Base-by-base conservation (phyloP, 2,888 invertebrate species). In the Actias luna region DNA sequence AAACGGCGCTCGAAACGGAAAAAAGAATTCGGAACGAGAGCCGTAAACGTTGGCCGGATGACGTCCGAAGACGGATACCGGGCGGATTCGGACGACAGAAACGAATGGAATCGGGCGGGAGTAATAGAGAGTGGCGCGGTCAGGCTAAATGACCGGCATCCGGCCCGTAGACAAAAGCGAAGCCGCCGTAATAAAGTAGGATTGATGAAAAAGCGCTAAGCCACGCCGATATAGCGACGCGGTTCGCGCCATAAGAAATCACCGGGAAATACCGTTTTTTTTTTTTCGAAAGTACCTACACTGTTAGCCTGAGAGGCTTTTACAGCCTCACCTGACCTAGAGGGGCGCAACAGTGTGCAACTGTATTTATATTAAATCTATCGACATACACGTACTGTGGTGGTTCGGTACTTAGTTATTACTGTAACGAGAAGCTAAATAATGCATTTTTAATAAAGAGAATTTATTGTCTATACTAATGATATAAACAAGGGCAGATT, bases 171-270 rank as follows among this genome's bases (percentile, higher is more conserved):
- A 92, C 91, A 91, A 89, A 88, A 87, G 89, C 88, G 90, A 85
- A 89, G 87, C 88, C 86, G 79, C 85, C 82, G 91, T 91, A 93
- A 93, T 93, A 93, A 93, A 93, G 89, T 89, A 92, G 93, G 93
- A 93, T 93, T 93, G 93, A 93, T 93, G 93, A 93, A 93, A 93
- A 93, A 92, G 92, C 91, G 93, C 93, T 94, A 94, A 94, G 93
- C 92, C 91, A 86, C 89, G 91, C 93, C 93, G 93, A 92, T 93
- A 93, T 93, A 92, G 78, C 76, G 70, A 64, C 52, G 61, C 58
- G 71, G 66, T 63, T 62, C 66, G 72, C 79, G 78, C 61, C 58
- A 75, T 42, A 55, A 50, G 67, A 71, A 74, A 70, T 66, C 58
- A 46, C 33, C 66, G 80, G 77, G 79, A 59, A 50, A 22, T 10